Evolutionary conservation across 2,113 vertebrate genomes (phyloP).

Genomic region (Artemisiospiza belli): DNA sequence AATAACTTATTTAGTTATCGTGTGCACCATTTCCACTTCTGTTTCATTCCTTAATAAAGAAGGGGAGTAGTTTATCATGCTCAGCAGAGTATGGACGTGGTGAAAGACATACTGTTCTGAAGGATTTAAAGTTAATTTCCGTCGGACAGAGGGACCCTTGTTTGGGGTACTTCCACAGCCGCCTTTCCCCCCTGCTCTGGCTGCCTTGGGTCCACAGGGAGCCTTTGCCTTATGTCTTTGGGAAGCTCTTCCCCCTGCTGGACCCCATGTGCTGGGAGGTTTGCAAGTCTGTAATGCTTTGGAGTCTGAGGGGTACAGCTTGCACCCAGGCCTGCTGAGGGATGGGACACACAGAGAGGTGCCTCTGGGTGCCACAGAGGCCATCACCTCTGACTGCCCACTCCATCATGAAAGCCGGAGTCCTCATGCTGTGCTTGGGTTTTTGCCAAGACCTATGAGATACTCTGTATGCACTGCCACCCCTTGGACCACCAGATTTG

Average conservation of each 20-base stretch:
- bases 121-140: conserved; percentile 29
- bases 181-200: background rate
- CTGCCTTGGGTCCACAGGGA: background rate
- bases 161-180: background rate
- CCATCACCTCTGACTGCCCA: background rate
- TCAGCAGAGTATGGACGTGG: background rate
- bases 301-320: background rate
- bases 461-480: background rate
- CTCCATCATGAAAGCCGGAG: background rate
- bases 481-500: background rate
- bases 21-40: background rate
- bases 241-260: background rate
- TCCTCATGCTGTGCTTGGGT: background rate
- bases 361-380: background rate
- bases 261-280: background rate
- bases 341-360: fast-evolving
- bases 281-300: background rate
- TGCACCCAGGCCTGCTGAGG: background rate
- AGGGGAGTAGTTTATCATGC: background rate
- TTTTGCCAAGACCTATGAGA: background rate
- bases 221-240: background rate
- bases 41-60: background rate
- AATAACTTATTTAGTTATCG: background rate
- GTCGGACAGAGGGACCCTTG: background rate
- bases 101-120: conserved; percentile 25